Base-by-base conservation (phyloP, 2,797 vertebrate species). In the Rhinoraja longicauda region DNA sequence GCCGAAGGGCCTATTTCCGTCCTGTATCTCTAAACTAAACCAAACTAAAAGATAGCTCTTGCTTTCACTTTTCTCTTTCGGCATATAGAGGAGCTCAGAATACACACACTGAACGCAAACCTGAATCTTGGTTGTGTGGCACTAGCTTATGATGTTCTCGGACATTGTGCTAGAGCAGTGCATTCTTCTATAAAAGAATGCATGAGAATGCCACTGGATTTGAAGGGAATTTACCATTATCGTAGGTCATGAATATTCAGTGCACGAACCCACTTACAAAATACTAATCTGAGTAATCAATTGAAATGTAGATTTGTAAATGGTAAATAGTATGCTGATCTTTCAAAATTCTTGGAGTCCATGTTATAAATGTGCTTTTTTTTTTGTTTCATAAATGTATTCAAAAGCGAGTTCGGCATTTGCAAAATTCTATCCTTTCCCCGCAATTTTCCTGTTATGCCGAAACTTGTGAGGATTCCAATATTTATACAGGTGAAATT, bases 401-500 rank as follows among this genome's bases (percentile, higher is more conserved):
- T 92, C 64, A 92, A 75, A 53, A 92, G 53, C 39, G 84, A 84
- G 81, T 36, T 36, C 6, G 70, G 90, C 26, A 92, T 92, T 92
- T 92, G 70, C 75, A 92, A 73, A 57, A 92, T 75, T 92, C 84
- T 92, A n/a, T 73, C 70, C 90, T 24, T 92, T 92, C 72, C 36
- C 90, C 70, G 53, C 90, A 92, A 39, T 75, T 75, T 92, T 92
- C 90, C 90, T 92, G 90, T 92, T 92, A 75, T 92, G 39, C 45
- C 45, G 70, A 39, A 75, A 92, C 90, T 92, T 92, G 90, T 75
- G 72, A 92, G 39, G 70, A 72, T 53, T 92, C 90, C 45, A 75
- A 7, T 92, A 75, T 92, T 92, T 92, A 26, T 92, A 92, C 90
- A 92, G 90, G 90, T 75, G 90, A 75, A 92, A 92, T 92, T 57